These are phyloP conservation scores for Eulemur coronatus DNA, from an alignment of 2,797 vertebrate genomes.

Conservation along the genomic window DNA sequence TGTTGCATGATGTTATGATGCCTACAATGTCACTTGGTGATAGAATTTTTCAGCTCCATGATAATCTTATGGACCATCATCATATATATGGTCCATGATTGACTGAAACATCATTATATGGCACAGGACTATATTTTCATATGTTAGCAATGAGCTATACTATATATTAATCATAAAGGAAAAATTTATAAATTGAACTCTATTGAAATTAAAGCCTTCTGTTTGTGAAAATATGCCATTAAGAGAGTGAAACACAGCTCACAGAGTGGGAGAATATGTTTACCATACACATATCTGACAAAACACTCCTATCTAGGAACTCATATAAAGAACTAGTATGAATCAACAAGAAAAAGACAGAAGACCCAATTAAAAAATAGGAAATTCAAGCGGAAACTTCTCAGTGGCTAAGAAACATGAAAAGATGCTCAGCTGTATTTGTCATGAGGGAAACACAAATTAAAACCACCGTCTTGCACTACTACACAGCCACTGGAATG, in stretches of 20 bases:
- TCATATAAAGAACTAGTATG: not conserved
- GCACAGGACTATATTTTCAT: not conserved
- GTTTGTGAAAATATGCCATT: not conserved
- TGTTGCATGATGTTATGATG: not conserved
- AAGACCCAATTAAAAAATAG: not conserved
- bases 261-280: not conserved
- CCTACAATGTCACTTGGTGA: not conserved
- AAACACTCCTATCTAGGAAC: not conserved
- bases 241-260: not conserved
- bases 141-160: not conserved
- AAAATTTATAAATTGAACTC: not conserved
- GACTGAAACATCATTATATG: not conserved
- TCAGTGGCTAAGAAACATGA: not conserved
- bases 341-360: not conserved
- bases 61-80: not conserved
- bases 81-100: not conserved
- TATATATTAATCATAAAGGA: not conserved
- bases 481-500: not conserved
- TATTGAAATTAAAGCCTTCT: not conserved
- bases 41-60: not conserved
- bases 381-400: not conserved
- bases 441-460: not conserved
- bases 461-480: not conserved
- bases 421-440: not conserved
- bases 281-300: not conserved